These are phyloP conservation scores for Pangasius mekongensis DNA, from an alignment of 2,797 vertebrate genomes.

Conservation along the genomic window DNA sequence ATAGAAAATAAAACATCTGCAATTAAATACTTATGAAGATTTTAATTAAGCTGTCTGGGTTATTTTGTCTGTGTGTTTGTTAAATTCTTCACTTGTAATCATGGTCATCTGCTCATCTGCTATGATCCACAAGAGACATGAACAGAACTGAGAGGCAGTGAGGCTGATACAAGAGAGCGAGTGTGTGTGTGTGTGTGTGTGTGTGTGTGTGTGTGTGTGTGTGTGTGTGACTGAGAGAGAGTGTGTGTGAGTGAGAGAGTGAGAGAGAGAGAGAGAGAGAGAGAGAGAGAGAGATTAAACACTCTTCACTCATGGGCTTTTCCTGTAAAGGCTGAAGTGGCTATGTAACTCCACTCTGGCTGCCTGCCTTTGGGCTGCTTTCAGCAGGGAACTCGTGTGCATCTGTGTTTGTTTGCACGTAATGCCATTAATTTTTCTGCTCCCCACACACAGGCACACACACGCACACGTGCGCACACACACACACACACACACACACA, in stretches of 20 bases:
- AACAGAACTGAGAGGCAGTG: slow-evolving; percentile 34
- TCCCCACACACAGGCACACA: slow-evolving; percentile 58
- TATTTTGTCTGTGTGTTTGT: slow-evolving; percentile 32
- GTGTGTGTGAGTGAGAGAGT: slow-evolving; percentile 3
- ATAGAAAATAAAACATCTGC: background rate
- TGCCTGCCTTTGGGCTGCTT: slow-evolving; percentile 74
- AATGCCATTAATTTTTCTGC: slow-evolving; percentile 80
- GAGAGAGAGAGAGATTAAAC: slow-evolving; percentile 55
- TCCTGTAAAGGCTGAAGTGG: slow-evolving; percentile 67
- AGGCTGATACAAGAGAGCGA: background rate
- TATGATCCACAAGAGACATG: slow-evolving; percentile 31
- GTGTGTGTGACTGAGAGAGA: slow-evolving; percentile 2
- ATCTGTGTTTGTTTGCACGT: slow-evolving; percentile 78
- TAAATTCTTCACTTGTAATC: slow-evolving; percentile 46
- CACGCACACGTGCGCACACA: slow-evolving; percentile 47
- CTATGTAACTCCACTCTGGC: slow-evolving; percentile 56
- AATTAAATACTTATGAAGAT: background rate
- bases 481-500: slow-evolving; percentile 45
- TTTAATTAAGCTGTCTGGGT: slow-evolving; percentile 20
- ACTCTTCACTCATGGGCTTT: slow-evolving; percentile 64
- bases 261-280: slow-evolving; percentile 32
- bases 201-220: background rate
- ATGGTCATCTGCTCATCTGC: slow-evolving; percentile 21
- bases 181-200: background rate
- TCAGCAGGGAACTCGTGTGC: slow-evolving; percentile 73